Conservation (phyloP, 2,888 invertebrate species). For the Volucella inflata region DNA sequence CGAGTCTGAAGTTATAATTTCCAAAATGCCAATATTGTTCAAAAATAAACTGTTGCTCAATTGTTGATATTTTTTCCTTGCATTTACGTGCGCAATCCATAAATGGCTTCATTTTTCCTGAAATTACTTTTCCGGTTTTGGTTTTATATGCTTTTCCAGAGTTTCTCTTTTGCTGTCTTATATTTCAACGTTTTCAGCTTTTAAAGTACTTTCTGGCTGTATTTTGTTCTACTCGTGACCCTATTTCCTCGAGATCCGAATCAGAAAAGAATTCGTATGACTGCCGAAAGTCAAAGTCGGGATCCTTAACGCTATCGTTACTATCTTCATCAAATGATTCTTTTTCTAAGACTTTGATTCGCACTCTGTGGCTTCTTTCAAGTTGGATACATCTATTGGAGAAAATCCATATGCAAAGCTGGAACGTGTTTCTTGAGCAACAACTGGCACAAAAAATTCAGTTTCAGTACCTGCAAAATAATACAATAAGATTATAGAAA, state of each 20-base stretch:
- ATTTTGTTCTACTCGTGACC: neutral
- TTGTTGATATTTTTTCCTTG: conserved; percentile 11
- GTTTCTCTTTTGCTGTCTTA: conserved; percentile 8
- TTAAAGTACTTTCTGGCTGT: neutral
- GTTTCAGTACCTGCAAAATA: no score
- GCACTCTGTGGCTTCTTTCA: no score
- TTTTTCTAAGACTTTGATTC: no score
- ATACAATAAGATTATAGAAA: no score
- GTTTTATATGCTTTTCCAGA: no score
- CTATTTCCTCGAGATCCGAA: neutral
- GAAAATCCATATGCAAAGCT: no score
- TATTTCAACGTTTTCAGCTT: neutral
- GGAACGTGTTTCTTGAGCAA: no score
- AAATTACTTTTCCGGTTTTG: conserved; percentile 16
- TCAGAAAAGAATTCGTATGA: no score
- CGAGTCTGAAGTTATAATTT: conserved; percentile 14
- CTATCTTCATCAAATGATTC: conserved; percentile 4
- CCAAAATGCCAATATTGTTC: conserved; percentile 26
- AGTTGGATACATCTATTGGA: no score
- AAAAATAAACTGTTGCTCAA: neutral
- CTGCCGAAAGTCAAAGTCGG: neutral
- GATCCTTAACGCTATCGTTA: conserved; percentile 13
- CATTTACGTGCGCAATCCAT: conserved; percentile 13
- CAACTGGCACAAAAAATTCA: no score
- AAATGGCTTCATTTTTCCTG: neutral